Conservation (phyloP, 2,113 vertebrate species). For the Clarias macrocephalus region DNA sequence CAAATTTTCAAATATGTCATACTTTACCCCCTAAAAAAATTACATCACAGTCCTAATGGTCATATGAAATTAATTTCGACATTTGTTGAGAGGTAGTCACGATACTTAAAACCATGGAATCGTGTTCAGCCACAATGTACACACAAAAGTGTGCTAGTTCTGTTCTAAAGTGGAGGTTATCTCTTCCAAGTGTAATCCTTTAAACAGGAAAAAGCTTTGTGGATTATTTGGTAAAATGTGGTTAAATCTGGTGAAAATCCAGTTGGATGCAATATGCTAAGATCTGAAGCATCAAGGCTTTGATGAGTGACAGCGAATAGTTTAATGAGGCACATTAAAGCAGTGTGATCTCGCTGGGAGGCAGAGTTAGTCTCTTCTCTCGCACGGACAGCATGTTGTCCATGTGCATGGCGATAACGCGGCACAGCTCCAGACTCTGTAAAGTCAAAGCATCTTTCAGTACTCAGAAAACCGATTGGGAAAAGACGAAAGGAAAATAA, state of each 20-base stretch:
- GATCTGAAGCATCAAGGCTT: neutral
- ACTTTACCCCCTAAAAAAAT: neutral
- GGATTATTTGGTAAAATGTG: neutral
- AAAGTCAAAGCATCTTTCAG: constrained; percentile 11
- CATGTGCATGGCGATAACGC: constrained; percentile 89
- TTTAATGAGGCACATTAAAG: constrained; percentile 69
- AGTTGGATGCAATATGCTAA: neutral
- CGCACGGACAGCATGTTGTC: constrained; percentile 85
- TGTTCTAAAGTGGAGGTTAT: neutral
- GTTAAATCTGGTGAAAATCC: neutral
- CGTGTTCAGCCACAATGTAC: neutral
- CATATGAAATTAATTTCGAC: constrained; percentile 21
- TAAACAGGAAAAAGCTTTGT: neutral
- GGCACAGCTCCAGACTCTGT: constrained; percentile 91
- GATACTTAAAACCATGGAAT: constrained; percentile 4
- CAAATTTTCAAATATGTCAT: neutral
- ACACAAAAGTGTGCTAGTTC: neutral
- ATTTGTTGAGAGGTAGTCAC: constrained; percentile 36
- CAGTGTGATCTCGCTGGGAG: constrained; percentile 95
- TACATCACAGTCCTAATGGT: neutral
- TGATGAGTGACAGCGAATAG: neutral
- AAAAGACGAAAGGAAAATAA: neutral
- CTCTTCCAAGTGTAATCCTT: neutral
- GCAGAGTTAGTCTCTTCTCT: constrained; percentile 90
- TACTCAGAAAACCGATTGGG: neutral